Evolutionary conservation across 2,888 invertebrate genomes (phyloP).

Genomic region (Polymixis lichenea): DNA sequence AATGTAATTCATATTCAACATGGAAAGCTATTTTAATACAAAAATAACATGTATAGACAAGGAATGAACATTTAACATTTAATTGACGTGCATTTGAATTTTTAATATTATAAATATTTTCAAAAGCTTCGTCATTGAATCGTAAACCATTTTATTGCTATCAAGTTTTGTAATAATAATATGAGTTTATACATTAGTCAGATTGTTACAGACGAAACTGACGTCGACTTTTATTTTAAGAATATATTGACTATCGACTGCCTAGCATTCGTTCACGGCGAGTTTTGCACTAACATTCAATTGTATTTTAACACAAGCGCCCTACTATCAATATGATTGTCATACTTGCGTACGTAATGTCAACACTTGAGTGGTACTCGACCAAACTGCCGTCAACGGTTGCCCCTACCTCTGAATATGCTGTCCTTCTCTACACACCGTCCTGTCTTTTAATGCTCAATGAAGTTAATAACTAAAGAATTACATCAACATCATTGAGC

Average conservation of each 20-base stretch:
- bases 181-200: slow-evolving; percentile 38
- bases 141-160: slow-evolving; percentile 49
- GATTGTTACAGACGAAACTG: slow-evolving; percentile 24
- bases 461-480: slow-evolving; percentile 16
- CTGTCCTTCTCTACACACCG: slow-evolving; percentile 27
- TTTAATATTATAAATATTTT: slow-evolving; percentile 44
- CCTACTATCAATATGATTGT: background rate
- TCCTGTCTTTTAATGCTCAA: slow-evolving; percentile 21
- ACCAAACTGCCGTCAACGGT: slow-evolving; percentile 6
- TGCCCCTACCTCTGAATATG: slow-evolving; percentile 8
- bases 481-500: slow-evolving; percentile 29
- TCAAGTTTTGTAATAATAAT: slow-evolving; percentile 32
- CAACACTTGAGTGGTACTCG: background rate
- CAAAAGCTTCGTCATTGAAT: slow-evolving; percentile 57
- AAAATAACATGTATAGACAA: slow-evolving; percentile 66
- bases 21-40: slow-evolving; percentile 68
- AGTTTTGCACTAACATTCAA: slow-evolving; percentile 4
- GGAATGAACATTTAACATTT: slow-evolving; percentile 70
- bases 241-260: slow-evolving; percentile 33
- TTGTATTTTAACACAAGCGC: background rate
- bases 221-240: slow-evolving; percentile 22
- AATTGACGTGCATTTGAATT: slow-evolving; percentile 62
- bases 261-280: background rate
- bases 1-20: slow-evolving; percentile 73
- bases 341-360: background rate